Evolutionary conservation across 2,888 invertebrate genomes (phyloP), one percentile per base, ranked within the genome.

Genomic region (Drosophila demipolita): DNA sequence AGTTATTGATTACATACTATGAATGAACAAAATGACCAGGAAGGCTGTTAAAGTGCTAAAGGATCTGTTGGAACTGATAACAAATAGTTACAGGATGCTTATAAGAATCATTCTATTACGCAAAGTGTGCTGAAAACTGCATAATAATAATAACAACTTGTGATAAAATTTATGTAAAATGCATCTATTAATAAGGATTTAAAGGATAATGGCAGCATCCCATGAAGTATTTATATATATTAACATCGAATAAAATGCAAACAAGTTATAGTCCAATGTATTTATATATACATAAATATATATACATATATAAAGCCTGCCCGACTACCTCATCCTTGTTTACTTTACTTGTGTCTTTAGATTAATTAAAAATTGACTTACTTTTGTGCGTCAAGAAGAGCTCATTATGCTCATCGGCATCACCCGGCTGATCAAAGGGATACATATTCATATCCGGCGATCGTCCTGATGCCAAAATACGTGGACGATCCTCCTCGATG

Each of bases 391-490:
- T 92, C 66, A 92, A 83, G 60, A 91, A 92, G n/a, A 91, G 83
- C 55, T 92, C 93, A 67, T 91, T 92, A 66, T 92, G 92, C 71
- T 93, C 92, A 61, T 91, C 91, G 32, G 76, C 90, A 64, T 90
- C 91, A 1, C 83, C 85, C 0, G 91, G 86, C 57, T 92, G 91
- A 86, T 93, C 93, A 66, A 92, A 93, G 1, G 93, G 92, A 82
- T 91, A 93, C 73, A 92, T 88, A 55, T 91, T 92, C 70, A 90
- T 89, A 62, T 93, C 92, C 3, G 93, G 93, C 12, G 93, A 93
- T 60, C 92, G 87, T 1, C 93, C 93, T 0, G 93, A 93, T 12
- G 93, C 93, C 70, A 93, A 78, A 61, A 93, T 92, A n/a, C 93
- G 87, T 6, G 93, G 93, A 49, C 91, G 90, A 86, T 93, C 93